Evolutionary conservation across 2,888 invertebrate species (phyloP), one percentile per base, ranked within the genome.

Genomic region (Noctuana brunneofusca): DNA sequence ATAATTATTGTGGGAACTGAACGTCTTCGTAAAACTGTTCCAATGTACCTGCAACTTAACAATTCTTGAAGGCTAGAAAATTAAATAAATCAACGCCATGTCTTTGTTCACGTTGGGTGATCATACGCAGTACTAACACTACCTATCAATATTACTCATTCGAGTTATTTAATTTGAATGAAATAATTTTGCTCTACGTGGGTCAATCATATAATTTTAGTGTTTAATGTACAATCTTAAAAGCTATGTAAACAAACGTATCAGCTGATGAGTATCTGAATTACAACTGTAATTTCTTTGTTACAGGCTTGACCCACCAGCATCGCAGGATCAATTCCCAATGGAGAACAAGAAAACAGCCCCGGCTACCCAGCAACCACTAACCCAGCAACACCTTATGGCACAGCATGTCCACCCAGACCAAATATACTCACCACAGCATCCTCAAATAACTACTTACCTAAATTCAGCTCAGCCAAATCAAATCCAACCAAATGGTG

Each of bases 271-370:
- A 30, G 1, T 0, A 41, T 16, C 1, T 46, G 46, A 18, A 22
- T 20, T 46, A 20, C 1, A 41, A 12, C 20, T 22, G 20, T 20
- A 22, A 20, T 18, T 46, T 4, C 16, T 46, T 87, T 86, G 81
- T 90, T 91, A 54, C 88, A 95, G 95, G 95, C 93, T 95, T 89
- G 95, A 95, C 81, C 94, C 95, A 78, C 94, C 95, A 71, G 93
- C 93, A 79, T 91, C 94, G 69, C 94, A 93, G 79, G 88, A 85
- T 65, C 83, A 88, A 84, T 84, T 92, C 87, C 80, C 92, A 80
- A 95, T 95, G 95, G 95, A 95, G 84, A 93, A 93, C 81, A 95
- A 95, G 83, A 93, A 92, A 75, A 72, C 83, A 65, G 78, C 81
- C 32, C 91, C 92, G 49, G 89, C 92, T 16, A 90, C 93, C 52